These are phyloP conservation scores for Thalassaphorura encarpata DNA, from an alignment of 1,140 invertebrate genomes.

Conservation along the genomic window DNA sequence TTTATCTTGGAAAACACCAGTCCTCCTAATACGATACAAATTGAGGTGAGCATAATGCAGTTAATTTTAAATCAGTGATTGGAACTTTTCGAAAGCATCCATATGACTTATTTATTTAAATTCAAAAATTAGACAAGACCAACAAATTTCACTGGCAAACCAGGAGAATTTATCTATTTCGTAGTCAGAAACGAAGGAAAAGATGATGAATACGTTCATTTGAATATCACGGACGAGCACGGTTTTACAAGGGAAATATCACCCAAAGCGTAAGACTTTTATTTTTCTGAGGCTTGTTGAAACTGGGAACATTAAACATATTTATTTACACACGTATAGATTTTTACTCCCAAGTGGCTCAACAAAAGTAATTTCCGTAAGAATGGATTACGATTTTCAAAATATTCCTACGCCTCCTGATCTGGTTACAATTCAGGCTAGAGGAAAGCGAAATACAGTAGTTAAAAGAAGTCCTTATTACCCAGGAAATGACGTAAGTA, in stretches of 20 bases:
- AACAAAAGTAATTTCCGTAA: conserved; percentile 3
- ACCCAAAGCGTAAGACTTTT: neutral
- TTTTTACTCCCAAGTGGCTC: conserved; percentile 7
- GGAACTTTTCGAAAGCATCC: neutral
- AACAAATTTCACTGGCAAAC: neutral
- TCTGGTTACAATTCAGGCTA: conserved; percentile 7
- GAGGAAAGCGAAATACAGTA: conserved; percentile 5
- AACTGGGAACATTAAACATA: no score
- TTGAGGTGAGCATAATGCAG: no score
- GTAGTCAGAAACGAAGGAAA: conserved; percentile 3
- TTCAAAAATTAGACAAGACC: neutral
- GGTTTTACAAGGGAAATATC: neutral
- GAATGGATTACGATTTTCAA: neutral
- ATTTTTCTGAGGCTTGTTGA: neutral
- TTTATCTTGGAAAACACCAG: no score
- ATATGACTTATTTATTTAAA: neutral
- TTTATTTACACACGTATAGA: no score
- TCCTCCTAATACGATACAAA: no score
- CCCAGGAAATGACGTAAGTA: conserved; percentile 8
- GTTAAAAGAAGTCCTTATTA: conserved; percentile 15
- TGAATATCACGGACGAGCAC: neutral
- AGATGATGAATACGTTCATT: conserved; percentile 12
- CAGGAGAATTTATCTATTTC: conserved; percentile 3
- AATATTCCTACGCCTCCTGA: no score
- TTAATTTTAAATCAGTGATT: no score